phyloP scores from a whole-genome alignment of 2,888 invertebrate genomes.

The Podabrus alpinus region DNA sequence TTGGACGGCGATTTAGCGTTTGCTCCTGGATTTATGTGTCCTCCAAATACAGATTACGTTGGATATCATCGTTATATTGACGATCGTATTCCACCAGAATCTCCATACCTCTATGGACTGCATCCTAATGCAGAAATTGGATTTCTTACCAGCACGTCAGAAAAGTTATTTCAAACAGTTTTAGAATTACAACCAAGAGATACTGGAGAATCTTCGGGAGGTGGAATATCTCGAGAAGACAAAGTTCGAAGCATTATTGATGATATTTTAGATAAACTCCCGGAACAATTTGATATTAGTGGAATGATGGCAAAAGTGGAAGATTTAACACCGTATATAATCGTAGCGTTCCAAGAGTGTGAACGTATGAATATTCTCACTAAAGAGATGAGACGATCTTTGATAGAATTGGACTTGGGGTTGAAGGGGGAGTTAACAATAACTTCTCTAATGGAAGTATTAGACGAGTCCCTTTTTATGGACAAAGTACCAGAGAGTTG shows the following conservation, averaged over 20 bases:
- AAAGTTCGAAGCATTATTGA: conserved; percentile 76
- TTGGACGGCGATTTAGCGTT: conserved; percentile 84
- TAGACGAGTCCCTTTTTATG: conserved; percentile 85
- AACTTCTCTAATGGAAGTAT: conserved; percentile 86
- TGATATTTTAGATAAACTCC: conserved; percentile 85
- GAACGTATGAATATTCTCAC: conserved; percentile 92
- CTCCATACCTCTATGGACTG: conserved; percentile 87
- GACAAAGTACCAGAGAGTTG: conserved; percentile 85
- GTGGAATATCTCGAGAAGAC: conserved; percentile 79
- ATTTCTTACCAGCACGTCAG: conserved; percentile 84
- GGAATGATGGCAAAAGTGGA: conserved; percentile 87
- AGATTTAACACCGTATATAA: conserved; percentile 87
- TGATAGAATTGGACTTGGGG: conserved; percentile 85
- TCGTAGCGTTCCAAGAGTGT: conserved; percentile 92
- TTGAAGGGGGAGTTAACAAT: conserved; percentile 93
- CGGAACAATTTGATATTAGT: conserved; percentile 82
- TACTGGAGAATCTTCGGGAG: conserved; percentile 70
- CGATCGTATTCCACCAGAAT: conserved; percentile 82
- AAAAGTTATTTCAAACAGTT: conserved; percentile 80
- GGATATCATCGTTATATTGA: conserved; percentile 90
- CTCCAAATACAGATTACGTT: conserved; percentile 84
- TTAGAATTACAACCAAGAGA: conserved; percentile 91
- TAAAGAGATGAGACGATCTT: conserved; percentile 77
- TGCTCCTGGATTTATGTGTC: conserved; percentile 84
- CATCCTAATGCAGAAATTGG: conserved; percentile 96